A percentile compares a stretch with the other conserved stretches of the same genome.
These are phyloP conservation scores for Epicampocera succincta DNA, from an alignment of 2,888 invertebrate genomes.

Conservation along the genomic window DNA sequence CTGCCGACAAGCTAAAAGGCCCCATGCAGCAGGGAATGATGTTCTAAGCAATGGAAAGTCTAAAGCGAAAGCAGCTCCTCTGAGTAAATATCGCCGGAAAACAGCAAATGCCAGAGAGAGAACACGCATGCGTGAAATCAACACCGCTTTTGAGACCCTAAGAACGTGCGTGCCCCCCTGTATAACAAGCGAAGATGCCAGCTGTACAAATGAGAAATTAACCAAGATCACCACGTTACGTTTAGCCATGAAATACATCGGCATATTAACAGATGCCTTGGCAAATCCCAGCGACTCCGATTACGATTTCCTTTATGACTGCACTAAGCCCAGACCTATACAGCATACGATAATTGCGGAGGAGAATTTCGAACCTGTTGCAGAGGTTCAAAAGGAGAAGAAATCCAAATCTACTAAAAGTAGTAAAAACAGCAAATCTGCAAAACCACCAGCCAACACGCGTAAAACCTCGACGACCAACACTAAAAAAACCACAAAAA, in stretches of 20 bases:
- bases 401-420: slow-evolving; percentile 46
- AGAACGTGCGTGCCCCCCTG: slow-evolving; percentile 87
- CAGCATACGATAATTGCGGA: neutral
- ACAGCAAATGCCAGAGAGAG: slow-evolving; percentile 95
- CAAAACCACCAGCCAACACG: slow-evolving; percentile 22
- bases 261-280: slow-evolving; percentile 87
- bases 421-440: slow-evolving; percentile 64
- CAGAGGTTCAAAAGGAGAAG: slow-evolving; percentile 45
- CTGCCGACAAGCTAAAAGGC: slow-evolving; percentile 18
- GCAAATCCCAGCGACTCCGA: slow-evolving; percentile 80
- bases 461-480: slow-evolving; percentile 56
- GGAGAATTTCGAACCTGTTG: slow-evolving; percentile 54
- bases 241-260: slow-evolving; percentile 93
- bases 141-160: slow-evolving; percentile 92
- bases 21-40: slow-evolving; percentile 27
- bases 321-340: slow-evolving; percentile 40
- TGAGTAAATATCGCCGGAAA: slow-evolving; percentile 94
- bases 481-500: slow-evolving; percentile 61
- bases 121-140: slow-evolving; percentile 94
- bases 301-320: slow-evolving; percentile 69
- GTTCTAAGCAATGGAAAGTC: slow-evolving; percentile 53
- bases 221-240: slow-evolving; percentile 95
- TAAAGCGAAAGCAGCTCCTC: slow-evolving; percentile 86
- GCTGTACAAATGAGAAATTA: slow-evolving; percentile 87
- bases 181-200: slow-evolving; percentile 77